Base-by-base conservation (phyloP, 2,888 invertebrate genomes). In the Drosophila eohydei region DNA sequence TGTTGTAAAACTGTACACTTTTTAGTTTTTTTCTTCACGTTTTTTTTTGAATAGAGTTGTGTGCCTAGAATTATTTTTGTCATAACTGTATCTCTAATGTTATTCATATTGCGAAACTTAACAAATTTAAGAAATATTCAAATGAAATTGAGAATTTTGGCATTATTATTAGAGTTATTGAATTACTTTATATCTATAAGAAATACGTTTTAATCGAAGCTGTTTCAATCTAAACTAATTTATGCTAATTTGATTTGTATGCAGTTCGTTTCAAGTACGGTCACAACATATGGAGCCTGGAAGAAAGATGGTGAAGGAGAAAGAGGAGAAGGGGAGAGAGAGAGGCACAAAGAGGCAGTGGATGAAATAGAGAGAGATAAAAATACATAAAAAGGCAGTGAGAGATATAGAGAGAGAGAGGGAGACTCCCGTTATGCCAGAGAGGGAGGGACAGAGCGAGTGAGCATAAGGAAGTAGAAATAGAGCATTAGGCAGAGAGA, bases 61-160 rank as follows among this genome's bases (percentile, higher is more conserved):
- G 62, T 72, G 78, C 73, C 43, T 51, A 57, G 68, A 68, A 68
- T 74, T 63, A 61, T 68, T 57, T 52, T 55, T 26, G 38, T 38
- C 51, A 43, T 56, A 65, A 55, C 43, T 55, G 48, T 44, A 50
- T 44, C 41, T 46, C 28, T 56, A 56, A 56, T 30, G 16, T n/a
- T 38, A 43, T 56, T 32, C 32, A 34, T n/a, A 26, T 34, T 34
- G 43, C 56, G 34, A 56, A 44, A 32, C 34, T 34, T 8, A 12
- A 4, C 4, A 3, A 26, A 41, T 8, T n/a, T 16, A 3, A n/a
- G n/a, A 41, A 41, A 4, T 9, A 16, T 21, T 21, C 21, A 21
- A 21, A 1, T 16, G 3, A 41, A 41, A 41, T 41, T 41, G 41
- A 21, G 21, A 14, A 48, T 30, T 28, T n/a, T 3, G n/a, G n/a